phyloP scores from a whole-genome alignment of 2,113 vertebrate genomes.

The human (Homo sapiens) region DNA sequence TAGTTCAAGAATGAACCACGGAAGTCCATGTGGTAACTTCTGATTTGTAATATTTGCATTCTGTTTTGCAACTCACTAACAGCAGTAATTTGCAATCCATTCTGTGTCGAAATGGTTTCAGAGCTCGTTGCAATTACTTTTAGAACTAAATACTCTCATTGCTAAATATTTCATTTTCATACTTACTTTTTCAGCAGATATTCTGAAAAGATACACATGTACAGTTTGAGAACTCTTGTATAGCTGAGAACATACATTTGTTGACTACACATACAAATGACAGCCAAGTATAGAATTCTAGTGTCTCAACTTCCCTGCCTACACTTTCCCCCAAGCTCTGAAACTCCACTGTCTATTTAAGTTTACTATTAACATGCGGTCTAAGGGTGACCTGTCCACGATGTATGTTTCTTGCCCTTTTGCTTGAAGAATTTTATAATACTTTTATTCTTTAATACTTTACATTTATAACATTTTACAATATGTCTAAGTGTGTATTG shows the following conservation, averaged over 20 bases:
- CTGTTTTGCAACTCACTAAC: not conserved
- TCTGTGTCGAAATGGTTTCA: not conserved
- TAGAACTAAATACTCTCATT: not conserved
- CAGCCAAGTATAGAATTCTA: not conserved
- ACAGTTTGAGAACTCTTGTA: not conserved
- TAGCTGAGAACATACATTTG: not conserved
- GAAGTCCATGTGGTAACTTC: not conserved
- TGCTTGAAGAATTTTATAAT: not conserved
- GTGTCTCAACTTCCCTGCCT: not conserved
- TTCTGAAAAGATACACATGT: not conserved
- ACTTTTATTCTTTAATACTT: not conserved
- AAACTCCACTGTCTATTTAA: not conserved
- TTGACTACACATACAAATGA: not conserved
- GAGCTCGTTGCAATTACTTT: not conserved
- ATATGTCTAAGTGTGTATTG: not conserved
- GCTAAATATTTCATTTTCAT: not conserved
- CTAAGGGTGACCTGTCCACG: not conserved
- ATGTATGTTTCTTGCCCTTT: not conserved
- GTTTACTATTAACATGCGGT: not conserved
- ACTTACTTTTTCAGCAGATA: not conserved
- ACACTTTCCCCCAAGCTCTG: not conserved
- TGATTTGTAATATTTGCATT: not conserved
- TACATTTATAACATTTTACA: not conserved
- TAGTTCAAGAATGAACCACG: not conserved
- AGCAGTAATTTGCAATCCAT: not conserved